Conservation (phyloP, 1,140 invertebrate species). For the Drosophila nannoptera region DNA sequence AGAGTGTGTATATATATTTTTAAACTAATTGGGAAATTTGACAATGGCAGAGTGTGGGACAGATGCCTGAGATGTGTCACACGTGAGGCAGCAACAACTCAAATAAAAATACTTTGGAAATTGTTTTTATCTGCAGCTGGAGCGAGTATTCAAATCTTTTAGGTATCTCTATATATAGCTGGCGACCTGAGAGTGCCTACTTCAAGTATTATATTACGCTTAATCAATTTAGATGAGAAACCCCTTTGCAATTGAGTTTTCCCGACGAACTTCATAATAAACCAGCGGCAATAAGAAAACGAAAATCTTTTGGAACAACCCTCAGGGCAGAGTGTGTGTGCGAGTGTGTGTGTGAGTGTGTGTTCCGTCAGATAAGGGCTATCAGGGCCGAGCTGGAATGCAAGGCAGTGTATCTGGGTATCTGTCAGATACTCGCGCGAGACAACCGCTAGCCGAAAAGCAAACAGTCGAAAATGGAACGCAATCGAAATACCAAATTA, state of each 20-base stretch:
- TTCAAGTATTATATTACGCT: too few relatives aligned
- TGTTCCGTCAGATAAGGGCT: conserved; percentile 50
- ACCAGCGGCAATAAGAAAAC: conserved; percentile 39
- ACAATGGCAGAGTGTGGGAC: conserved; percentile 8
- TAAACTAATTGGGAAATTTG: conserved; percentile 25
- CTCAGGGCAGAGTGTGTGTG: neutral
- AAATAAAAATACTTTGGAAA: neutral
- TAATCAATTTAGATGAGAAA: neutral
- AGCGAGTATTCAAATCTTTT: too few relatives aligned
- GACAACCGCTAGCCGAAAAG: conserved; percentile 16
- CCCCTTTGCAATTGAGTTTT: neutral
- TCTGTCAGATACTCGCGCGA: conserved; percentile 48
- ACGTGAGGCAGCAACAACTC: neutral
- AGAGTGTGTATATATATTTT: conserved; percentile 11
- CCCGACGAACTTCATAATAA: neutral
- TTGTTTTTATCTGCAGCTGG: too few relatives aligned
- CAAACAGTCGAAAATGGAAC: conserved; percentile 55
- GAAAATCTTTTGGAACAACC: conserved; percentile 25
- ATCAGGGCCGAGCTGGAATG: conserved; percentile 34
- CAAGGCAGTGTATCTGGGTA: conserved; percentile 27
- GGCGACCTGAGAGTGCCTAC: too few relatives aligned
- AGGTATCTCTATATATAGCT: too few relatives aligned
- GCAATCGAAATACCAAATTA: conserved; percentile 47
- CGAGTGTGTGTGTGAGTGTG: too few relatives aligned
- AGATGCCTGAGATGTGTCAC: neutral